These are phyloP conservation scores for Empidonax traillii DNA, from an alignment of 2,113 vertebrate species.

Conservation along the genomic window DNA sequence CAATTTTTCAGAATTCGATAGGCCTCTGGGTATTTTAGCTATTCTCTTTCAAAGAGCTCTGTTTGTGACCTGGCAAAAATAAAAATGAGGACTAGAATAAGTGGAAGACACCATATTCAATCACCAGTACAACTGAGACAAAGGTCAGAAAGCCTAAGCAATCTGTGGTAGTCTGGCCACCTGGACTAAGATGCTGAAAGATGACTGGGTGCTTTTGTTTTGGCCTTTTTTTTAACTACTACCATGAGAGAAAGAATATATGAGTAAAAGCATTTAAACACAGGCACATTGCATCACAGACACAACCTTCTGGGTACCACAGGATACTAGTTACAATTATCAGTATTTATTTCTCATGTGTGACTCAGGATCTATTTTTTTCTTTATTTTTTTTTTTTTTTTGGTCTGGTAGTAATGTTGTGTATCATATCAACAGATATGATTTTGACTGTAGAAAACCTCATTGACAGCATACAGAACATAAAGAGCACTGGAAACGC, in stretches of 20 bases:
- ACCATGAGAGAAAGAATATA: neutral
- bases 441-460: neutral
- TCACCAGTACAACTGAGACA: neutral
- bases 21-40: neutral
- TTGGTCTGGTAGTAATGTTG: neutral
- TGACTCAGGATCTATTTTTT: neutral
- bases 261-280: neutral
- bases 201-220: neutral
- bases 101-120: neutral
- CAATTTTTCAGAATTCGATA: neutral
- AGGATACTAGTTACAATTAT: neutral
- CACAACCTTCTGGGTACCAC: neutral
- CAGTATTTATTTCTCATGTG: neutral
- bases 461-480: neutral
- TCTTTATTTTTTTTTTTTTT: neutral
- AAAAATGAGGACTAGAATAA: neutral
- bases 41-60: neutral
- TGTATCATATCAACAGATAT: neutral
- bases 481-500: neutral
- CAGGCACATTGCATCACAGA: neutral
- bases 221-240: neutral
- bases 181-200: neutral
- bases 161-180: neutral
- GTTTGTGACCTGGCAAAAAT: neutral
- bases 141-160: neutral